A percentile compares a stretch with the other conserved stretches of the same genome.
Conservation (phyloP, 2,888 invertebrate species). For the Saturnia pavonia region DNA sequence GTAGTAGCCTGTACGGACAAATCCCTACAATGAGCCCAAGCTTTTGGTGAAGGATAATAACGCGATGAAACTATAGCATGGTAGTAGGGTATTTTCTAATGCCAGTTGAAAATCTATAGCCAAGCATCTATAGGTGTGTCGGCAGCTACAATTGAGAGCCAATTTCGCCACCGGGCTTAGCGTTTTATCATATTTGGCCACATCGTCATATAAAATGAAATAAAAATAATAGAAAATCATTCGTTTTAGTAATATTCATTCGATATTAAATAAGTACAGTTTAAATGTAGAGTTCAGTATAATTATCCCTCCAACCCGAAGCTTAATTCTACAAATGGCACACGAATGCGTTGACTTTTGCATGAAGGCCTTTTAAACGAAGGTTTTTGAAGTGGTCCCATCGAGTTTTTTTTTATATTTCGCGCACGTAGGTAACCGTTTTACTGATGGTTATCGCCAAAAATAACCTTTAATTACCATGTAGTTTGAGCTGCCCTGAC, state of each 20-base stretch:
- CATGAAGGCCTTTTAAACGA: conserved; percentile 60
- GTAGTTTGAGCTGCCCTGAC: conserved; percentile 78
- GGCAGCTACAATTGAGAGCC: too few relatives aligned
- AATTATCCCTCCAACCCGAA: conserved; percentile 37
- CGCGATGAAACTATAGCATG: too few relatives aligned
- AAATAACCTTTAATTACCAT: conserved; percentile 82
- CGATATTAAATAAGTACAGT: not conserved
- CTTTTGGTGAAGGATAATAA: too few relatives aligned
- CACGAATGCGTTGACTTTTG: conserved; percentile 64
- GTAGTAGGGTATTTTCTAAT: too few relatives aligned
- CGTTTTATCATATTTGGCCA: too few relatives aligned
- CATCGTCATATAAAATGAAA: too few relatives aligned
- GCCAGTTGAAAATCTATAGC: too few relatives aligned
- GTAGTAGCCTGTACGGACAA: too few relatives aligned
- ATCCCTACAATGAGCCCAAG: too few relatives aligned
- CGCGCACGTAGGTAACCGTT: conserved; percentile 75
- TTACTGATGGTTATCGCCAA: conserved; percentile 80
- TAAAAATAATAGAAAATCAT: too few relatives aligned
- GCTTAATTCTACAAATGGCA: conserved; percentile 42
- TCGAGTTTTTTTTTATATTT: conserved; percentile 67
- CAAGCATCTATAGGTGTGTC: too few relatives aligned
- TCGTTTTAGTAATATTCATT: not conserved
- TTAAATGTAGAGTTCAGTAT: conserved; percentile 21
- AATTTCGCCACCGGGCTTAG: too few relatives aligned
- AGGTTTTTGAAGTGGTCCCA: conserved; percentile 65